A percentile compares a stretch with the other conserved stretches of the same genome.
Conservation (phyloP, 2,888 invertebrate genomes). For the Leptarthrus brevirostris region DNA sequence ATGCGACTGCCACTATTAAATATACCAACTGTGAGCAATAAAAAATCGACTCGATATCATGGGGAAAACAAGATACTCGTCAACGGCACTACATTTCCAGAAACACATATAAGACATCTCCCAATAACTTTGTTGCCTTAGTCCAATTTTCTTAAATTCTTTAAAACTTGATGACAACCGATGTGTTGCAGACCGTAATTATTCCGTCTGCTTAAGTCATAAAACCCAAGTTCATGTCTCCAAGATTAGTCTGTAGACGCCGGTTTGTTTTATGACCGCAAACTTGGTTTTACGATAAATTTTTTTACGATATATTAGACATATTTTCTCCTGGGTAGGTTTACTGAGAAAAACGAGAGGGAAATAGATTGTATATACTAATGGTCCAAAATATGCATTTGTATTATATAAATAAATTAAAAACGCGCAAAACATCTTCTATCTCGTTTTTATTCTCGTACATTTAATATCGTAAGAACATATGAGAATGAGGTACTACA, state of each 20-base stretch:
- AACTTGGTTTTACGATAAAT: slow-evolving; percentile 38
- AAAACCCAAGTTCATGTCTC: slow-evolving; percentile 45
- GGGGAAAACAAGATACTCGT: too few relatives aligned
- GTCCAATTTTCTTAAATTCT: not conserved
- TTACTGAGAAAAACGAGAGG: slow-evolving; percentile 5
- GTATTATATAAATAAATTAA: slow-evolving; percentile 28
- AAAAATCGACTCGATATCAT: too few relatives aligned
- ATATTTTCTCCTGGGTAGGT: slow-evolving; percentile 20
- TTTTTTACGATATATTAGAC: slow-evolving; percentile 38
- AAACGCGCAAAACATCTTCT: slow-evolving; percentile 16
- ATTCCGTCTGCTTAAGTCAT: slow-evolving; percentile 35
- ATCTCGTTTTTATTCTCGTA: not conserved
- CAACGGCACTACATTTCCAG: too few relatives aligned
- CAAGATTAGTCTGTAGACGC: slow-evolving; percentile 42
- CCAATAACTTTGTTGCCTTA: too few relatives aligned
- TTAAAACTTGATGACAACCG: slow-evolving; percentile 27
- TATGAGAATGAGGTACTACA: slow-evolving; percentile 2
- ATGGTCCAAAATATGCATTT: slow-evolving; percentile 1
- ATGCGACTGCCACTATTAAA: too few relatives aligned
- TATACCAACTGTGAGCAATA: too few relatives aligned
- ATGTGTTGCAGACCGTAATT: slow-evolving; percentile 42
- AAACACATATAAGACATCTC: too few relatives aligned
- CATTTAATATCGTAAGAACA: not conserved
- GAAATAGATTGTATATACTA: not conserved
- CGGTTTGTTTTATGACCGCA: slow-evolving; percentile 44